Evolutionary conservation across 2,797 vertebrate genomes (phyloP).

Genomic region (Bradypodion pumilum): DNA sequence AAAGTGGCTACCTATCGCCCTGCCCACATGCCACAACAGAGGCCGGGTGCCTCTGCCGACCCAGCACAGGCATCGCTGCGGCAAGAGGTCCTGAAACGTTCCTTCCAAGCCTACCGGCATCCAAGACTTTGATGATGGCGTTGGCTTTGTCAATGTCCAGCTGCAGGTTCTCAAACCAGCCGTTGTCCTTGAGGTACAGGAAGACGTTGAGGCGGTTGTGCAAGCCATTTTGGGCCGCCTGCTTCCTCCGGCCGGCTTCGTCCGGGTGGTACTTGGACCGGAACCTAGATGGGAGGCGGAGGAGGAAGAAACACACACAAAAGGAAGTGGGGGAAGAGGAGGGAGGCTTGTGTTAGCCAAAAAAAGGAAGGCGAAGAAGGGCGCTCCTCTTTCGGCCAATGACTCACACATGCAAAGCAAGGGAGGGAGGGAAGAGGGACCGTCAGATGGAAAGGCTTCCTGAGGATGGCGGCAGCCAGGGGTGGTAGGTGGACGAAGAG

Average conservation of each 20-base stretch:
- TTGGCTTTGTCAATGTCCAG: slow-evolving; percentile 88
- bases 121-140: slow-evolving; percentile 88
- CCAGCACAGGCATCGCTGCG: no score
- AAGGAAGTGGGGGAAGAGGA: slow-evolving; percentile 9
- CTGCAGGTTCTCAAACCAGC: slow-evolving; percentile 86
- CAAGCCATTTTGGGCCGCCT: slow-evolving; percentile 83
- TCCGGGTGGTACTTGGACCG: slow-evolving; percentile 93
- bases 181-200: slow-evolving; percentile 85
- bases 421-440: background rate
- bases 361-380: background rate
- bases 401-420: slow-evolving; percentile 20
- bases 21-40: no score
- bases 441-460: background rate
- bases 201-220: slow-evolving; percentile 87
- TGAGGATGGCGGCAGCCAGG: no score
- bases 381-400: background rate
- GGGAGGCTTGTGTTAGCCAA: background rate
- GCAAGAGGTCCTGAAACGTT: background rate
- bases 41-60: no score
- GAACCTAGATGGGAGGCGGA: slow-evolving; percentile 76
- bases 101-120: slow-evolving; percentile 79
- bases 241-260: slow-evolving; percentile 84
- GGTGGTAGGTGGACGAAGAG: background rate
- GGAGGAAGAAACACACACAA: background rate
- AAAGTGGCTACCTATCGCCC: no score